Evolutionary conservation across 2,113 vertebrate species (phyloP).

Genomic region (Scytalopus superciliaris): DNA sequence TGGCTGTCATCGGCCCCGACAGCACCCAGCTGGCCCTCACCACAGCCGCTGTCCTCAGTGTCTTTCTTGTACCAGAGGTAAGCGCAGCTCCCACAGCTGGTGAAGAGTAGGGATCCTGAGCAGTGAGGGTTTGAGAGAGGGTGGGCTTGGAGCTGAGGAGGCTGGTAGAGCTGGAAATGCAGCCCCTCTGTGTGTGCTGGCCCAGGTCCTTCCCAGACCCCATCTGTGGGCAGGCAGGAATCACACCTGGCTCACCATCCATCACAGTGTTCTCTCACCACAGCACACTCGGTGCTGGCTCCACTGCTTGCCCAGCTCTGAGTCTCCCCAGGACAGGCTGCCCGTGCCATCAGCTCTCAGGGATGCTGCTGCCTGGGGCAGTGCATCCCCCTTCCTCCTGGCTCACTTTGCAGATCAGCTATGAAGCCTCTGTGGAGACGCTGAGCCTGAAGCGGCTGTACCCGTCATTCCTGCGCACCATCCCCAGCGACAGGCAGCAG

Average conservation of each 20-base stretch:
- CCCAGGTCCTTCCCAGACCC: neutral
- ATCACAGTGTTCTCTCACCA: neutral
- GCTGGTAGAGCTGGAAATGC: neutral
- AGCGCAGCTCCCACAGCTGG: fast-evolving
- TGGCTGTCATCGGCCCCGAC: constrained; percentile 76
- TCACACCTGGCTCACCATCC: fast-evolving
- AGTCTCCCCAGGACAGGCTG: neutral
- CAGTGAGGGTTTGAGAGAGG: neutral
- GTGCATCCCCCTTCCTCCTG: neutral
- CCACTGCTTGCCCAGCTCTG: too few species aligned
- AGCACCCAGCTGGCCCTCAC: constrained; percentile 51
- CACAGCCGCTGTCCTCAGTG: constrained; percentile 71
- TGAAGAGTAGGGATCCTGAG: fast-evolving
- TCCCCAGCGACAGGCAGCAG: constrained; percentile 74
- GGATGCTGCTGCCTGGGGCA: neutral
- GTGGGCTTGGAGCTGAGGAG: neutral
- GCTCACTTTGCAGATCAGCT: constrained; percentile 76
- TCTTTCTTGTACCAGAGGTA: constrained; percentile 81
- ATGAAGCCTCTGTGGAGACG: constrained; percentile 64
- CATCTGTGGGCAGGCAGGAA: neutral
- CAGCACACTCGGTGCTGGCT: fast-evolving
- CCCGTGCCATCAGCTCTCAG: fast-evolving
- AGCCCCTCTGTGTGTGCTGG: fast-evolving
- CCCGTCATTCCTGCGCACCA: constrained; percentile 82
- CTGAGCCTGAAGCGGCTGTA: constrained; percentile 74